Conservation (phyloP, 1,140 invertebrate genomes). For the Drosophila paulistorum region DNA sequence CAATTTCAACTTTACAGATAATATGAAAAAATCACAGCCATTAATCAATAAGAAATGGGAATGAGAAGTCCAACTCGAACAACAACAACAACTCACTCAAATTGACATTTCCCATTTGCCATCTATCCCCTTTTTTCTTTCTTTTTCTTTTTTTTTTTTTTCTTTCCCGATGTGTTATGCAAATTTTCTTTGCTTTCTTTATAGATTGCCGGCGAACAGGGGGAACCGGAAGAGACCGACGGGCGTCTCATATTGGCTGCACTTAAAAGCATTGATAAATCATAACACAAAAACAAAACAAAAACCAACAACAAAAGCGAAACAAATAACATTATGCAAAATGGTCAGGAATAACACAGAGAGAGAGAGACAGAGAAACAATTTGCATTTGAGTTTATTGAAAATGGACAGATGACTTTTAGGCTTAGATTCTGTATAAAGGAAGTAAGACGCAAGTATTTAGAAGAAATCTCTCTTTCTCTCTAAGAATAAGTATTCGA, state of each 20-base stretch:
- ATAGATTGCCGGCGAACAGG: too few relatives aligned
- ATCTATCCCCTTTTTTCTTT: constrained; percentile 6
- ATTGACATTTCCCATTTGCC: constrained; percentile 75
- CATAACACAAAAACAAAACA: constrained; percentile 61
- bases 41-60: constrained; percentile 52
- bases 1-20: constrained; percentile 66
- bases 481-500: not conserved
- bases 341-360: constrained; percentile 7
- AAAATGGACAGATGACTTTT: constrained; percentile 3
- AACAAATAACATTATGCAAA: constrained; percentile 20
- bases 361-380: not conserved
- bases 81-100: constrained; percentile 41
- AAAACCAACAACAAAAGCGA: constrained; percentile 16
- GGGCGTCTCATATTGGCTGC: constrained; percentile 53
- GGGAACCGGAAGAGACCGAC: not conserved
- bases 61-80: not conserved
- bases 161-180: constrained; percentile 51
- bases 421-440: constrained; percentile 1
- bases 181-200: constrained; percentile 47
- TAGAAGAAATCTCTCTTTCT: not conserved
- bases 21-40: constrained; percentile 70
- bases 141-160: too few relatives aligned
- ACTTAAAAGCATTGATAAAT: constrained; percentile 80
- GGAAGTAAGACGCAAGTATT: not conserved
- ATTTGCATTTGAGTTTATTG: constrained; percentile 43